These are phyloP conservation scores for Esperia sulphurella DNA, from an alignment of 2,888 invertebrate genomes.

Conservation along the genomic window DNA sequence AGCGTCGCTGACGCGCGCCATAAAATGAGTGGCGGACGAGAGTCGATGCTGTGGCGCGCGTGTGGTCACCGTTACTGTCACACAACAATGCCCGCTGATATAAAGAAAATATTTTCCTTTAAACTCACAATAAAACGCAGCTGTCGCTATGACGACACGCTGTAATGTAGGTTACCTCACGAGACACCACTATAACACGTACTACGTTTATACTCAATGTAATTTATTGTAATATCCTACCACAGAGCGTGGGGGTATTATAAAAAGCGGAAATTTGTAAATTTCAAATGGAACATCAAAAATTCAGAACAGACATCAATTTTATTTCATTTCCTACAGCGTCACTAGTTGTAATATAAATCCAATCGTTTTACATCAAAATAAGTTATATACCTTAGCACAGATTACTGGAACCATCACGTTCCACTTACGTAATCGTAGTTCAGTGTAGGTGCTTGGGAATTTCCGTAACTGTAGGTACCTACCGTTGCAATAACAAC, in stretches of 20 bases:
- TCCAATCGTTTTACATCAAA: too few species aligned
- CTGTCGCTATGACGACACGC: constrained; percentile 5
- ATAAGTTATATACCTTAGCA: too few species aligned
- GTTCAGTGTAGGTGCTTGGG: neutral
- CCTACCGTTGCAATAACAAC: neutral
- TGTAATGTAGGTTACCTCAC: constrained; percentile 9
- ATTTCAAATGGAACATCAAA: neutral
- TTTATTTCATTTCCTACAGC: too few species aligned
- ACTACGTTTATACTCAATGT: constrained; percentile 55
- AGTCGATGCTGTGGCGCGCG: constrained; percentile 40
- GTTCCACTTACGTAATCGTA: neutral
- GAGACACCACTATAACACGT: constrained; percentile 5
- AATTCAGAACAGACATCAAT: neutral
- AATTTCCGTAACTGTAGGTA: neutral
- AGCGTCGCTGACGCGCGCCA: constrained; percentile 40
- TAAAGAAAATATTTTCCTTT: constrained; percentile 78
- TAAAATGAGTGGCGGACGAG: constrained; percentile 40
- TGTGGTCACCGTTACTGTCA: constrained; percentile 71
- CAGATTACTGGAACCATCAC: too few species aligned
- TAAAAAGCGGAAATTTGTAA: constrained; percentile 6
- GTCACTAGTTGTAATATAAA: too few species aligned
- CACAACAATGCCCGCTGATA: constrained; percentile 74
- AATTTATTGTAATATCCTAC: constrained; percentile 31
- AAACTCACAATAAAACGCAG: constrained; percentile 65
- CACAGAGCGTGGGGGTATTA: constrained; percentile 6